Conservation (phyloP, 2,888 invertebrate genomes). For the Anthophora plumipes region DNA sequence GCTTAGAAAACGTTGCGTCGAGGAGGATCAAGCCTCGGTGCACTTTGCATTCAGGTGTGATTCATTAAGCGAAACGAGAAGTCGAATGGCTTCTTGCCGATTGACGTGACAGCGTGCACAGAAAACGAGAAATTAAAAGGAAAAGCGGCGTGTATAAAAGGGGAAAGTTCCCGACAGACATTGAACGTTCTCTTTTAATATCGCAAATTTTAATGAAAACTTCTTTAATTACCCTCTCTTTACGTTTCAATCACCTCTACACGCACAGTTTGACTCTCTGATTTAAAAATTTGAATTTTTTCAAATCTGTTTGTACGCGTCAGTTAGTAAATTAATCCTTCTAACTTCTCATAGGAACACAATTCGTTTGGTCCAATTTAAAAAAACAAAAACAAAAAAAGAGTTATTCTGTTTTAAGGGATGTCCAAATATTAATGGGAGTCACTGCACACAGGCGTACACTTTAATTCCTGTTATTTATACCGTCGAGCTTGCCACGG, state of each 20-base stretch:
- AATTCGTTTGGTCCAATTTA: too few species aligned
- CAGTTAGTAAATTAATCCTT: too few species aligned
- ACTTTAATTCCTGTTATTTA: neutral
- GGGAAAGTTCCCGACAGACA: constrained; percentile 1
- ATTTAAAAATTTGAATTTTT: neutral
- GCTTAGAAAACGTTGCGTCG: neutral
- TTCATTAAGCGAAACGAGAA: constrained; percentile 20
- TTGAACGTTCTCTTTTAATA: constrained; percentile 19
- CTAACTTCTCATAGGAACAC: too few species aligned
- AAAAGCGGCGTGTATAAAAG: constrained; percentile 29
- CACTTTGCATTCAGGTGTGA: neutral
- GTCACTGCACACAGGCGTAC: too few species aligned
- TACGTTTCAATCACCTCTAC: neutral
- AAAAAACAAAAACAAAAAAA: too few species aligned
- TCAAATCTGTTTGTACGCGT: too few species aligned
- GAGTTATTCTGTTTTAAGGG: neutral
- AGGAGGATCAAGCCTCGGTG: neutral
- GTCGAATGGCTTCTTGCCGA: neutral
- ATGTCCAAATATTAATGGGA: too few species aligned
- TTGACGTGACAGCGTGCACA: neutral
- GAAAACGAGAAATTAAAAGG: constrained; percentile 29
- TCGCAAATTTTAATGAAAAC: constrained; percentile 4
- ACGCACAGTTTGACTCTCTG: neutral
- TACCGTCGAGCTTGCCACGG: neutral
- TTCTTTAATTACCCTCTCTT: neutral